Conservation (phyloP, 2,888 invertebrate species). For the Achlya flavicornis region DNA sequence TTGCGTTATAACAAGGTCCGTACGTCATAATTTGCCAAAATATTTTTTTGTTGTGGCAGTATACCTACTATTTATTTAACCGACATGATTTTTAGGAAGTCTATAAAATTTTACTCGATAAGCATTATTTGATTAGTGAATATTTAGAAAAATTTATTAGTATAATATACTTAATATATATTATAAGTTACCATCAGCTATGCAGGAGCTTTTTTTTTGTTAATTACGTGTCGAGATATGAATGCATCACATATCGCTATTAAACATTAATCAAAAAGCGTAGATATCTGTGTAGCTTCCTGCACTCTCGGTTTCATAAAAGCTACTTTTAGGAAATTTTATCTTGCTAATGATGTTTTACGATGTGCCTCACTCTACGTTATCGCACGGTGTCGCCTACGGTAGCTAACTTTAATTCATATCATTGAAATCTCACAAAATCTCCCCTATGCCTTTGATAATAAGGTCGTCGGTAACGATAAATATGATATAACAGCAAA, state of each 20-base stretch:
- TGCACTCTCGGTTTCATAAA: constrained; percentile 60
- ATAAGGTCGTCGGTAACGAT: constrained; percentile 44
- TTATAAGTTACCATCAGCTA: too few relatives aligned
- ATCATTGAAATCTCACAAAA: constrained; percentile 31
- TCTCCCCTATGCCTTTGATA: constrained; percentile 36
- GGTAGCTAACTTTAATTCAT: constrained; percentile 65
- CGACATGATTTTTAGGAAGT: too few relatives aligned
- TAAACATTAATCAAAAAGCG: constrained; percentile 51
- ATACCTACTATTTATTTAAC: too few relatives aligned
- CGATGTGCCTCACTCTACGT: constrained; percentile 67
- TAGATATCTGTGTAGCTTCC: constrained; percentile 62
- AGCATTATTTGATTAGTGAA: too few relatives aligned
- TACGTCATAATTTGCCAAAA: constrained; percentile 42
- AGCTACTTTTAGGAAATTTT: constrained; percentile 70
- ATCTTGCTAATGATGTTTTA: constrained; percentile 83
- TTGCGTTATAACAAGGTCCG: constrained; percentile 33
- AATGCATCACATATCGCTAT: constrained; percentile 16
- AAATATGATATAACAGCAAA: constrained; percentile 32
- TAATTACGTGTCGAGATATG: not conserved
- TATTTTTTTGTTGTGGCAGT: constrained; percentile 2
- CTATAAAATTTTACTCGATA: too few relatives aligned
- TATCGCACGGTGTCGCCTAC: constrained; percentile 74
- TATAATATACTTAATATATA: too few relatives aligned
- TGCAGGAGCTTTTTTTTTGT: too few relatives aligned
- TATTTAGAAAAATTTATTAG: too few relatives aligned